A percentile compares a stretch with the other conserved stretches of the same genome.
Conservation (phyloP, 2,888 invertebrate species). For the Lasioglossum lativentre region DNA sequence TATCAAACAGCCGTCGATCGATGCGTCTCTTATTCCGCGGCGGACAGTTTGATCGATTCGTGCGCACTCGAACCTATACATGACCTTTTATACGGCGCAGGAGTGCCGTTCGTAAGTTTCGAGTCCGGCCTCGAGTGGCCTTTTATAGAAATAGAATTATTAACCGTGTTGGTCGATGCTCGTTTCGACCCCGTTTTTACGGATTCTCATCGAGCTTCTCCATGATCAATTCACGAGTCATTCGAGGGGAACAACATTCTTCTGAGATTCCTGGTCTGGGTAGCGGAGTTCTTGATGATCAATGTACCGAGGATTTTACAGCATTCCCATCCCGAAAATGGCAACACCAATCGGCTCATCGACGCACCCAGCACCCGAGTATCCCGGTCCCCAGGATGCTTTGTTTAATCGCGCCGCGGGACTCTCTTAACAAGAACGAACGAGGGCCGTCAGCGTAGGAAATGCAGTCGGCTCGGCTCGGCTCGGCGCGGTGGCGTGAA, state of each 20-base stretch:
- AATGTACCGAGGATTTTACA: too few relatives aligned
- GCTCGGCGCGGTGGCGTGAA: neutral
- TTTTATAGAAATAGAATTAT: conserved; percentile 1
- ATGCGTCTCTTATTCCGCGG: conserved; percentile 21
- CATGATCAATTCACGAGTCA: neutral
- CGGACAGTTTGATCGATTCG: conserved; percentile 59
- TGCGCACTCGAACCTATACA: conserved; percentile 19
- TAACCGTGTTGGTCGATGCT: neutral
- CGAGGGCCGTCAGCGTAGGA: conserved; percentile 30
- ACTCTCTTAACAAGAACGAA: conserved; percentile 56
- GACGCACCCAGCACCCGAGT: neutral
- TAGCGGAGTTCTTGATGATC: neutral
- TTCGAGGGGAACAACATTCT: neutral
- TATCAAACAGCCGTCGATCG: conserved; percentile 44
- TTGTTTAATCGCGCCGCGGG: conserved; percentile 65
- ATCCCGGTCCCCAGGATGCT: neutral
- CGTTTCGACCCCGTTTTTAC: neutral
- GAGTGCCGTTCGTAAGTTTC: neutral
- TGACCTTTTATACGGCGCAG: conserved; percentile 6
- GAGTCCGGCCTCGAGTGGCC: neutral
- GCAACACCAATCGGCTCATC: neutral
- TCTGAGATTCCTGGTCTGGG: neutral
- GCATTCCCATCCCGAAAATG: neutral
- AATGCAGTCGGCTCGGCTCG: conserved; percentile 29
- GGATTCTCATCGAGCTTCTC: neutral